Conservation (phyloP, 2,113 vertebrate genomes). For the Actinemys pallida region DNA sequence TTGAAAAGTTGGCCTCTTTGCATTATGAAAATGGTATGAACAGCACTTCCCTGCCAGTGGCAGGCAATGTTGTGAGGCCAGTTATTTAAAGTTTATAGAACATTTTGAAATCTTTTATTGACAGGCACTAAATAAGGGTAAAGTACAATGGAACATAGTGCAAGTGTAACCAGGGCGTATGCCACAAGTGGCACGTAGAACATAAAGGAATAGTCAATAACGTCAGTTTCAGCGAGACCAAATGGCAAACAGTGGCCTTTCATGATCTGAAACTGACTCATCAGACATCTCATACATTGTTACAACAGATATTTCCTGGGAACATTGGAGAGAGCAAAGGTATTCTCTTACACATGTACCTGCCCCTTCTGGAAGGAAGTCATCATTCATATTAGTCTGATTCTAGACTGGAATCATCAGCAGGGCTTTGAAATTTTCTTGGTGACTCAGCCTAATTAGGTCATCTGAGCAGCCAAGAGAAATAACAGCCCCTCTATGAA, state of each 20-base stretch:
- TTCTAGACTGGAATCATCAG: background rate
- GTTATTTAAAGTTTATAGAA: background rate
- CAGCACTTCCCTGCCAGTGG: background rate
- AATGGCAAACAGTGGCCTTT: background rate
- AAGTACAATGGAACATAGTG: background rate
- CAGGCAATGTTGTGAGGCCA: background rate
- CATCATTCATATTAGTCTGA: background rate
- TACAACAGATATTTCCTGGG: background rate
- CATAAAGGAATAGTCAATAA: background rate
- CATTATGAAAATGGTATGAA: background rate
- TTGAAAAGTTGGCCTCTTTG: background rate
- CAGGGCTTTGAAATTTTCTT: background rate
- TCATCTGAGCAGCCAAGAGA: background rate
- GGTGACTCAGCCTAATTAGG: background rate
- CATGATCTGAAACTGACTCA: background rate
- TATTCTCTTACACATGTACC: background rate
- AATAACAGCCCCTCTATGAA: background rate
- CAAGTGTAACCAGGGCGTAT: background rate
- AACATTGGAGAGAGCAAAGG: background rate
- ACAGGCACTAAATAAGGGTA: background rate
- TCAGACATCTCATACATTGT: background rate
- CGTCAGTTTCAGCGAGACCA: background rate
- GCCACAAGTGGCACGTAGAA: background rate
- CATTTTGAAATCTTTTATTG: background rate
- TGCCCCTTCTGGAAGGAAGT: constrained; percentile 12